Base-by-base conservation (phyloP, 1,140 invertebrate genomes). In the Heliconius melpomene region DNA sequence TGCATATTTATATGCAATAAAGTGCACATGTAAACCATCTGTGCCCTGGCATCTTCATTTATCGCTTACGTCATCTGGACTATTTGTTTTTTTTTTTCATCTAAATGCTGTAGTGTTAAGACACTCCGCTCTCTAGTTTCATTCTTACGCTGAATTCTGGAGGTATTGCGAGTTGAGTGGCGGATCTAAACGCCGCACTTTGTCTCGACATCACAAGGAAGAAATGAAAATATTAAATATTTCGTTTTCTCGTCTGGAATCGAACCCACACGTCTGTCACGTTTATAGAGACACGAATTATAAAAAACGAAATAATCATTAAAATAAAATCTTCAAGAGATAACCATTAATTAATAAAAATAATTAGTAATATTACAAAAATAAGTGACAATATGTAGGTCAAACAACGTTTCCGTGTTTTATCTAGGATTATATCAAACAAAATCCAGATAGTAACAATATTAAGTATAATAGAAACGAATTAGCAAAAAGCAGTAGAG, bases 401-500 rank as follows among this genome's bases (percentile, higher is more conserved):
- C 54, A n/a, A 23, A n/a, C 1, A 23, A 2, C 9, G 23, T 23
- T 57, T 57, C 54, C 54, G 54, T 57, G 54, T n/a, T 23, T 57
- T 9, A 23, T 57, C n/a, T 8, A 23, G 7, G 54, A 66, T 29
- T 29, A 66, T 3, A 9, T 29, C 2, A 66, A 60, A 66, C 26
- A 3, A 26, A 26, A 66, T 5, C 1, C 60, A 66, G 23, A 11
- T 6, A 29, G 60, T 29, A 66, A 66, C 60, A 66, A 66, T 66
- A 26, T 66, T 11, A 26, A 16, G 60, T 11, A 8, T 60, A 23
- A 60, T 26, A 29, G 60, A 23, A 9, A 23, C n/a, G 8, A 29
- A 66, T 66, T 29, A 66, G 60, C 60, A 26, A 6, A 66, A 66
- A 66, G 60, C 60, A 66, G 60, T 79, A 79, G 46, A 38, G 78